These are phyloP conservation scores for Andricus quercusramuli DNA, from an alignment of 2,888 invertebrate genomes.

Conservation along the genomic window DNA sequence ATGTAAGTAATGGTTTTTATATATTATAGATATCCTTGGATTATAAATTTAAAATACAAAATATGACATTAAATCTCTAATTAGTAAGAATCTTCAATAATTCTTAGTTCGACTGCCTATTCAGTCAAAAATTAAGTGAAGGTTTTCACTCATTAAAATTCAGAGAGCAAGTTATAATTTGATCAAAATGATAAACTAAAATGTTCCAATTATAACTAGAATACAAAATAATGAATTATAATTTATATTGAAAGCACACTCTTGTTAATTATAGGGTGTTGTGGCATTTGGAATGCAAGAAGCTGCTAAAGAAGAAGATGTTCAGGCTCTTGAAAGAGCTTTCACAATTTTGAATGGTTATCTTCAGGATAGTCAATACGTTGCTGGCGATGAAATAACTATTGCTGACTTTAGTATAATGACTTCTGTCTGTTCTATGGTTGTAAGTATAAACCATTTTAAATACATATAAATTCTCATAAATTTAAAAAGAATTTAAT, in stretches of 20 bases:
- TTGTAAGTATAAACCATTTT: conserved; percentile 58
- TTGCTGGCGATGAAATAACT: conserved; percentile 69
- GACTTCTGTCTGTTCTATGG: conserved; percentile 66
- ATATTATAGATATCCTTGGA: background rate
- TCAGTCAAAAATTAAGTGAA: too few species aligned
- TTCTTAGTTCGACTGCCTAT: too few species aligned
- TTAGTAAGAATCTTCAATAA: too few species aligned
- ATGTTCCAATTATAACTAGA: background rate
- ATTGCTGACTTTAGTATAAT: conserved; percentile 71
- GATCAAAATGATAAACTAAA: background rate
- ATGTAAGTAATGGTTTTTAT: conserved; percentile 80
- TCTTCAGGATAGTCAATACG: conserved; percentile 69
- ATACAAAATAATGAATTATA: background rate
- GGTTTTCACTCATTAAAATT: background rate
- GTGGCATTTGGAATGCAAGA: conserved; percentile 11
- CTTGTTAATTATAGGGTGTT: background rate
- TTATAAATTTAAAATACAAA: background rate
- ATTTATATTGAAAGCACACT: background rate
- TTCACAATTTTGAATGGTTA: conserved; percentile 66
- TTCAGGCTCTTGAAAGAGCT: conserved; percentile 80
- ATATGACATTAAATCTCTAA: background rate
- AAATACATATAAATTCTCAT: background rate
- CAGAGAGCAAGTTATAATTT: background rate
- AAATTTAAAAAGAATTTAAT: too few species aligned
- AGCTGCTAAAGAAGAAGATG: conserved; percentile 62